Evolutionary conservation across 92 coral and sea anemone genomes (phyloP), one percentile per base, ranked within the genome.

Genomic region (Meandrina meandrites): DNA sequence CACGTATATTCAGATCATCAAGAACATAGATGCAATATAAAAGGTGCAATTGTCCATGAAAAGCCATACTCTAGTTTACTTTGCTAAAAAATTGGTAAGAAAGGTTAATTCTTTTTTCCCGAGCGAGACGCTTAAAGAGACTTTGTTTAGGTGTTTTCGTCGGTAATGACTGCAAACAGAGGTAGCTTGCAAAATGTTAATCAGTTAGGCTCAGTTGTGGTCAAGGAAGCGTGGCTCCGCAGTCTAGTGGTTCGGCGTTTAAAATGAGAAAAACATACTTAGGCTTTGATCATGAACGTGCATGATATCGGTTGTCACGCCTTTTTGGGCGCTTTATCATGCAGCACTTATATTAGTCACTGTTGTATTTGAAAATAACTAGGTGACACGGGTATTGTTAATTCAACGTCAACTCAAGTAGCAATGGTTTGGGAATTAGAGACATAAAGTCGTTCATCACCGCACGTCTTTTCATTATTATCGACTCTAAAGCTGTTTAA

Each of bases 281-380:
- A 34, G 45, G 48, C 47, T 1, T 34, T 36, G 17, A 18, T 71
- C 78, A 73, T 36, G 48, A 73, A 18, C 51, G 21, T 8, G 8
- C 27, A 19, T 35, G 45, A 35, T 35, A 73, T 73, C 22, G 48
- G 48, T 37, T 17, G 10, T 71, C 9, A 34, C 45, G 1, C 42
- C 27, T 21, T 36, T 34, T 19, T 34, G 35, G n/a, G 27, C 48
- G 78, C 78, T 73, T 36, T 73, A 73, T 73, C 78, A 27, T 6
- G 0, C 24, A 73, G 48, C 51, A 21, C n/a, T 73, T n/a, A n/a
- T n/a, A n/a, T n/a, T 34, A 36, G 35, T 27, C 48, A 36, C 48
- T 36, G 78, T 36, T 73, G 50, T 73, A 18, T 73, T 73, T 35
- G 76, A 37, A 73, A 73, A 73, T 40, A 37, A 73, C n/a, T 60